Conservation (phyloP, 2,113 vertebrate genomes). For the Agelaius tricolor region DNA sequence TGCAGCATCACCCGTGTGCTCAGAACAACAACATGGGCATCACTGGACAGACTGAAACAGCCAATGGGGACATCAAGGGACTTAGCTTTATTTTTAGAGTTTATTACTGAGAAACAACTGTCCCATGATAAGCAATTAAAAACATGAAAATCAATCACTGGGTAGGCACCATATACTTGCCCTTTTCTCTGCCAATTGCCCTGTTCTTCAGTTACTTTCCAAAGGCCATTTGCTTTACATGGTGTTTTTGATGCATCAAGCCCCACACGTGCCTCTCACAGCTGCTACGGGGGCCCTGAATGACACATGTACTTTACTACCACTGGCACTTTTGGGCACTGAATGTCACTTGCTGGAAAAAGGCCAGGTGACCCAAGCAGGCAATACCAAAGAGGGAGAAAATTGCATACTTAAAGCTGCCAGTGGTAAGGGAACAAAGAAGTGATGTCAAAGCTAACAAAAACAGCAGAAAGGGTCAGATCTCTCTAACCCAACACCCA, state of each 20-base stretch:
- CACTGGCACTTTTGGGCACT: background rate
- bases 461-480: background rate
- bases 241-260: background rate
- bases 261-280: background rate
- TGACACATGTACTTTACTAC: background rate
- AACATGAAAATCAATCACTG: background rate
- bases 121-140: background rate
- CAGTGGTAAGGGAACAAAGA: background rate
- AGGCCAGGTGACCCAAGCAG: background rate
- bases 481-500: background rate
- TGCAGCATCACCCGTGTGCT: background rate
- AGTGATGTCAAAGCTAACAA: background rate
- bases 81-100: conserved; percentile 16
- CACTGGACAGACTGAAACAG: background rate
- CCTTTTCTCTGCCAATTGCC: background rate
- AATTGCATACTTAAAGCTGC: background rate
- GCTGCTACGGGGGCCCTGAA: background rate
- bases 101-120: background rate
- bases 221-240: background rate
- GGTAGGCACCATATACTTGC: background rate
- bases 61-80: background rate
- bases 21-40: background rate
- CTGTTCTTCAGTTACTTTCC: background rate
- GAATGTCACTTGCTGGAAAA: background rate
- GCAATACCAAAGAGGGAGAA: background rate